Evolutionary conservation across 2,113 vertebrate genomes (phyloP), one percentile per base, ranked within the genome.

Genomic region (Oenanthe oenanthe): DNA sequence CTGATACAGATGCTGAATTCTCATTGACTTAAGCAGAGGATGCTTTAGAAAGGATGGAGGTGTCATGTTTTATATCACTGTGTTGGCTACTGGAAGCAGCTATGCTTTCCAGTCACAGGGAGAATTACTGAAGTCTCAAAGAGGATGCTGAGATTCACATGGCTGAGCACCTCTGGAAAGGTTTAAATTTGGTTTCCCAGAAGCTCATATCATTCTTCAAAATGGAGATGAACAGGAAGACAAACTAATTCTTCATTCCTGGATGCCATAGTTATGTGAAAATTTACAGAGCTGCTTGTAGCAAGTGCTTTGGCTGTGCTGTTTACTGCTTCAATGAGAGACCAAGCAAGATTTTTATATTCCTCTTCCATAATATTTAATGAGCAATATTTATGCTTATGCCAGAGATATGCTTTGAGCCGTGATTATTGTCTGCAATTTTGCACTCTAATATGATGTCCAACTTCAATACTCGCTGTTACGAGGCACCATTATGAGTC

Each of bases 281-380:
- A 60, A 91, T 96, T 94, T 78, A 84, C 50, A 76, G 76, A 84
- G 36, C 51, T 66, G 62, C 40, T 65, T 3, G 12, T 62, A 84
- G 62, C 72, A 87, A 68, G 70, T 87, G 53, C 73, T 88, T 73
- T 91, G 83, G 34, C 88, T 79, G 17, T 87, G 50, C 62, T 92
- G 36, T 95, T 94, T 88, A 76, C 70, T 66, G 73, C 72, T 86
- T 88, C 83, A 76, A 14, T 70, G 65, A 85, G 68, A 85, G 31
- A 91, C 26, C 36, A 87, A 83, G 61, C 42, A 73, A 95, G 81
- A 82, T 75, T 89, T 95, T 94, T 92, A 89, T 82, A 82, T 73
- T 96, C 70, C 50, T 86, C 73, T 91, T 47, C 80, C 73, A 84
- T 94, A 93, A 94, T 81, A 94, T 96, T 95, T 95, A 92, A 96